Conservation (phyloP, 2,113 vertebrate genomes). For the Cyphomyrus discorhynchus region DNA sequence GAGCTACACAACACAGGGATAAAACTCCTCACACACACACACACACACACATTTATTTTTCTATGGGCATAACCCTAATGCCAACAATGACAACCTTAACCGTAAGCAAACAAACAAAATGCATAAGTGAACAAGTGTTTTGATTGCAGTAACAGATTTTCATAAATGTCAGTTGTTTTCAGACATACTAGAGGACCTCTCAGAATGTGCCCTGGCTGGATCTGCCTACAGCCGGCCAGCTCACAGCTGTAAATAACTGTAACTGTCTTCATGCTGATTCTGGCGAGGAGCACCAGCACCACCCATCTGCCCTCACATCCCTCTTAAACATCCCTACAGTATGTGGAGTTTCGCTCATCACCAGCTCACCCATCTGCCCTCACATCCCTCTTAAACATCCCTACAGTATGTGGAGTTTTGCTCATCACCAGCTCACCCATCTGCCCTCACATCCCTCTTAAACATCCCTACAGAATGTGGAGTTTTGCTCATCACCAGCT, state of each 20-base stretch:
- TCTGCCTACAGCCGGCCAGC: neutral
- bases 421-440: neutral
- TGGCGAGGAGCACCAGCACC: neutral
- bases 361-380: neutral
- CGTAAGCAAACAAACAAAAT: no score
- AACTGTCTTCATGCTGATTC: neutral
- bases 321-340: no score
- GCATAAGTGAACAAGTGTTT: no score
- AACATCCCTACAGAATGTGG: neutral
- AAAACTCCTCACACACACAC: no score
- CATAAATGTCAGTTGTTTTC: no score
- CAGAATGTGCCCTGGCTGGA: neutral
- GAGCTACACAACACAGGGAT: no score
- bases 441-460: neutral
- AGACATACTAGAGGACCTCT: neutral
- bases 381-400: neutral
- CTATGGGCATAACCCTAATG: no score
- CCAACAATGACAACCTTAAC: no score
- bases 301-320: neutral
- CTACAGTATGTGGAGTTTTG: neutral
- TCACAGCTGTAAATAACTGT: neutral
- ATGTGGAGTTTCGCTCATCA: no score
- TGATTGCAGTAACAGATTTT: no score
- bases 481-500: neutral
- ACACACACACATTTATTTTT: no score